Evolutionary conservation across 2,888 invertebrate species (phyloP), one percentile per base, ranked within the genome.

Genomic region (Pterostichus niger): DNA sequence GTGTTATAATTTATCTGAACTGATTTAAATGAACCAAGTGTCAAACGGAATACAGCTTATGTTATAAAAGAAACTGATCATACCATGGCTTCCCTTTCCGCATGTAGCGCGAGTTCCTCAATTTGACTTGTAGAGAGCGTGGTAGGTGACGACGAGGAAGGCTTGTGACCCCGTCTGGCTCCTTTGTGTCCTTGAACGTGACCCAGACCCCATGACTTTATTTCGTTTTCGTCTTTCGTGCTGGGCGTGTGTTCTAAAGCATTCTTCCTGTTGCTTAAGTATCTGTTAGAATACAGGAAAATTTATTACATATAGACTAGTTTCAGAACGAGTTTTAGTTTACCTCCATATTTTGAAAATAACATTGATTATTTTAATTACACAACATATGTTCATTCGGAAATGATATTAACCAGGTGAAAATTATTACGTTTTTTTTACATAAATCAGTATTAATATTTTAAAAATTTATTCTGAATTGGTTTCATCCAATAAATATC

Each of bases 201-300:
- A 9, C 91, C 93, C 78, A 94, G 90, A 61, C 94, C 94, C 93
- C 94, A 94, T 44, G 92, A 88, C 85, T 93, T 92, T 85, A 94
- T 91, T 85, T 93, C 94, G 84, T 93, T 93, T 35, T 91, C 91
- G 85, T 93, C 93, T 80, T 93, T 92, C 64, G 88, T 84, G 73
- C 31, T 85, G 24, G 85, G 87, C 86, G 77, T 80, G 49, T 76
- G 83, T 15, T 83, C 83, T 56, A 54, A 83, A 24, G 83, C 73
- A 44, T 84, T 84, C 31, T 84, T 84, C 31, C 84, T 78, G 56
- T 84, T 77, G 77, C 83, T 84, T 46, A 84, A 83, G 59, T 77
- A 84, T 64, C 84, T 84, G 83, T 40, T 2, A 40, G 40, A 40
- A 40, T 9, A 40, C 6, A 6, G 9, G 6, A 9, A 40, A 7